Evolutionary conservation across 92 coral and sea anemone genomes (phyloP), one percentile per base, ranked within the genome.

Genomic region (Siderastrea siderea): DNA sequence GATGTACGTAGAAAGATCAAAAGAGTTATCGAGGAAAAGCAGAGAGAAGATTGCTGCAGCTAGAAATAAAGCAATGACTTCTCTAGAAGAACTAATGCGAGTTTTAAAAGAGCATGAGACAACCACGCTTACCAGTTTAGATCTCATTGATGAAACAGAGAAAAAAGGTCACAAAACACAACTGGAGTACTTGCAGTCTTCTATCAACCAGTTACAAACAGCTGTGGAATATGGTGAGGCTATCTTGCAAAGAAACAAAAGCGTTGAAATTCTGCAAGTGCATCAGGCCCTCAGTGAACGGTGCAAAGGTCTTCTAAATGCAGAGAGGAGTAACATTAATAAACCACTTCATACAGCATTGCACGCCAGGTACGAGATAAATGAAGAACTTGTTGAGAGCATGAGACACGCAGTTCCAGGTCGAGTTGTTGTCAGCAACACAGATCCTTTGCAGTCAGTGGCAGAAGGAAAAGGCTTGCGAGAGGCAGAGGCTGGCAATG

Each of bases 401-500:
- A 51, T 69, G 8, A 44, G 46, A 81, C 7, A 57, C 53, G 15
- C 67, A 38, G 52, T 19, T 71, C 82, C 81, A 4, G 92, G 94
- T 12, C 61, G 67, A 50, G 75, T 88, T 72, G 72, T 87, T 61
- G 92, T 79, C n/a, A 88, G 87, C 52, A 49, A 46, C 2, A 88
- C 94, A 1, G 92, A 92, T 71, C 63, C 89, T 7, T 49, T 66
- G 17, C 60, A 50, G 15, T 92, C 92, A 10, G 57, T 87, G 75
- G 64, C 77, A 5, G 92, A 92, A 74, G 92, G 90, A 47, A 52
- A 75, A 50, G 92, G 87, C 12, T 62, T 84, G 69, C 49, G 55
- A 60, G 87, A 79, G 8, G 87, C 79, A 0, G 51, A 92, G 0
- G 38, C 70, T 11, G 84, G 84, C 46, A 76, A 46, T 3, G 58